Base-by-base conservation (phyloP, 2,113 vertebrate species). In the Oenanthe oenanthe region DNA sequence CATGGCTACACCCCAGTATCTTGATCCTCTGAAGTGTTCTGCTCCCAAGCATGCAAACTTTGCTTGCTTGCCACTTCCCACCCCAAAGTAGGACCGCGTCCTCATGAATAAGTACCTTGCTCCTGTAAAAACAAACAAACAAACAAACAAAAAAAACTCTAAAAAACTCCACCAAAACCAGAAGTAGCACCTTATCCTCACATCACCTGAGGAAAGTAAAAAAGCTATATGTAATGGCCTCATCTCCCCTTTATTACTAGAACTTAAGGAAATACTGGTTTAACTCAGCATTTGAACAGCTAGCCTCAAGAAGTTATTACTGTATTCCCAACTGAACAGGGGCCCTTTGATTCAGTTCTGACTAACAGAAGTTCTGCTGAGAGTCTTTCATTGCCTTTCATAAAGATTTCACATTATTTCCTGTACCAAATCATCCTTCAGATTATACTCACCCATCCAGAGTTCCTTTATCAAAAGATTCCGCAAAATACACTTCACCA, bases 391-490 rank as follows among this genome's bases (percentile, higher is more conserved):
- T 2, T 29, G 8, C 21, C 42, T 79, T 76, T 47, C 58, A 74
- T 9, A 2, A 54, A 8, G 8, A 31, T 40, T 57, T 74, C 14
- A 4, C 38, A 12, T 11, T 63, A 18, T 56, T 34, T 82, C 6
- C 38, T 77, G 20, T 50, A 67, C 4, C 12, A 4, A 85, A 75
- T 31, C 29, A 77, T 32, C 38, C 56, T 80, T 67, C 40, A 51
- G 38, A 31, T 85, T 50, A 84, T 34, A 97, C 98, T 98, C 97
- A 99, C 99, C 99, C 98, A 51, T 99, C 98, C 42, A 99, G 96
- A 56, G 98, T 99, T 93, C 99, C 99, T 95, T 98, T 98, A 96
- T 99, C 99, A 96, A 99, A 99, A 12, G 99, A 98, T 91, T 99
- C 99, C 0, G 95, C 99, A 89, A 99, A 99, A 97, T 98, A 99